These are phyloP conservation scores for Chloroceryle inda DNA, from an alignment of 2,797 vertebrate species.

Conservation along the genomic window DNA sequence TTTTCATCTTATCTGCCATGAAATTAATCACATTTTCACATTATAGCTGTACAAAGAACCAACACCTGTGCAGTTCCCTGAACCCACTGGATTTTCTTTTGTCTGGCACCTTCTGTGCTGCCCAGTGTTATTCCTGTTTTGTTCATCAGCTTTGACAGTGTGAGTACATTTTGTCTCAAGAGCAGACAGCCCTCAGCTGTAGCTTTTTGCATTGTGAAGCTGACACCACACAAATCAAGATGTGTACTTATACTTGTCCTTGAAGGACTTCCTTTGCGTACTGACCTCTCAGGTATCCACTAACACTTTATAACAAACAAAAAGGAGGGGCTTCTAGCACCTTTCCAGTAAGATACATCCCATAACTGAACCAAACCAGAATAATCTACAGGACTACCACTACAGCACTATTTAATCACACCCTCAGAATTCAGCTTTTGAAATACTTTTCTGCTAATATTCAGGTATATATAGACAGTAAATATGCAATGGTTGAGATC, in stretches of 20 bases:
- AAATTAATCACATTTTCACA: constrained; percentile 63
- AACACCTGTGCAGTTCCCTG: constrained; percentile 42
- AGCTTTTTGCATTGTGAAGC: constrained; percentile 16
- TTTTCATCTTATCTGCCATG: constrained; percentile 8
- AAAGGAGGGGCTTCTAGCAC: background rate
- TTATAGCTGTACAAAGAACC: constrained; percentile 24
- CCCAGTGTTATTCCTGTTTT: constrained; percentile 1
- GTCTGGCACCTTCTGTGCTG: constrained; percentile 60
- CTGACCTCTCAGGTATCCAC: background rate
- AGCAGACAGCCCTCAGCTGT: constrained; percentile 45
- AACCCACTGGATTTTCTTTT: constrained; percentile 33
- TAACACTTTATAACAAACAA: background rate
- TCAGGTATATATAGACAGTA: background rate
- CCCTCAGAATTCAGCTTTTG: background rate
- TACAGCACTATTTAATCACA: background rate
- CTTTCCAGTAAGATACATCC: background rate
- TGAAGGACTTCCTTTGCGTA: background rate
- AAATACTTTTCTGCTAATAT: background rate
- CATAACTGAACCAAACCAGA: background rate
- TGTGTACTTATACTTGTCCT: constrained; percentile 23
- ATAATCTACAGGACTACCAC: background rate
- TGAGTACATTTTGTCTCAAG: constrained; percentile 29
- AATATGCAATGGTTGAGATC: background rate
- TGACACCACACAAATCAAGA: constrained; percentile 44
- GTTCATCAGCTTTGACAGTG: constrained; percentile 39